Conservation (phyloP, 1,140 invertebrate genomes). For the Bombus polaris region DNA sequence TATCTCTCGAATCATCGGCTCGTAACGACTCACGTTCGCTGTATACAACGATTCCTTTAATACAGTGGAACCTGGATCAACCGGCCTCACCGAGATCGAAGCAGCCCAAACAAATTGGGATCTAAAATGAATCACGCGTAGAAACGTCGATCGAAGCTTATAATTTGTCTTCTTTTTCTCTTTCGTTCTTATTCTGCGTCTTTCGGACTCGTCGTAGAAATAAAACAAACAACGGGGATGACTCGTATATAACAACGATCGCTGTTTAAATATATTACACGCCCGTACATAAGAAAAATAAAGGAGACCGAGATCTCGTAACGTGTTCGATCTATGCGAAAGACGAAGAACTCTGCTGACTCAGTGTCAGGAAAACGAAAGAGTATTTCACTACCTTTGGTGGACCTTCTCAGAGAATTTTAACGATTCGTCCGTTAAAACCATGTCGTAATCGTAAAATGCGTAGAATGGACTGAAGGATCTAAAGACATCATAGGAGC, state of each 20-base stretch:
- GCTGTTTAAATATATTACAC: too few species aligned
- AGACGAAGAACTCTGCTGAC: neutral
- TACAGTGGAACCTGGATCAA: neutral
- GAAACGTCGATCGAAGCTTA: too few species aligned
- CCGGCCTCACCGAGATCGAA: neutral
- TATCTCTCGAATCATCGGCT: slow-evolving; percentile 28
- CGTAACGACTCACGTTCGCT: neutral
- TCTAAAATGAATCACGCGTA: too few species aligned
- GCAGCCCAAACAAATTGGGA: too few species aligned
- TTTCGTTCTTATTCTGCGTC: too few species aligned
- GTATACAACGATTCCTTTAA: neutral
- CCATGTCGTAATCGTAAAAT: slow-evolving; percentile 54
- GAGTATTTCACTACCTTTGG: neutral
- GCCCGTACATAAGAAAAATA: neutral
- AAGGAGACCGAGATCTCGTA: neutral
- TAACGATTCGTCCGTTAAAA: slow-evolving; percentile 45
- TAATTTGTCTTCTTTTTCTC: too few species aligned
- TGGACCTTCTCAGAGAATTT: slow-evolving; percentile 1
- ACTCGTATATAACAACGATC: too few species aligned
- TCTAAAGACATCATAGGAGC: neutral
- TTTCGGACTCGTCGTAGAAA: too few species aligned
- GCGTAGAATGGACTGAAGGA: neutral
- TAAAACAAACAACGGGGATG: too few species aligned
- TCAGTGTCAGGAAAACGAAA: neutral
- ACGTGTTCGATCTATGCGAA: neutral